These are phyloP conservation scores for Phytoseiulus persimilis DNA, from an alignment of 2,888 invertebrate genomes.

Conservation along the genomic window DNA sequence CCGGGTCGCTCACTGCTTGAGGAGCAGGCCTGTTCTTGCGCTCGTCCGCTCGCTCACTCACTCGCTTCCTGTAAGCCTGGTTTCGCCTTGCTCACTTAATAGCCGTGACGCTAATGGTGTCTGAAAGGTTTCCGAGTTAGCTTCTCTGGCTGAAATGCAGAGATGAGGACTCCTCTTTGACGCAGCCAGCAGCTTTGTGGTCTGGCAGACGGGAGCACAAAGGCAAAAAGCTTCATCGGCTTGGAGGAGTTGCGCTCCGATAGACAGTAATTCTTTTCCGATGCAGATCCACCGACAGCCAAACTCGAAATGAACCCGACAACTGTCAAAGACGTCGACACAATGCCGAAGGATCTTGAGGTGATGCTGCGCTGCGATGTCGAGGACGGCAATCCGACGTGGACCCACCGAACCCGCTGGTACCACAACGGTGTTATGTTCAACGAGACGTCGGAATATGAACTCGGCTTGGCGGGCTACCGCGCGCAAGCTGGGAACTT, in stretches of 20 bases:
- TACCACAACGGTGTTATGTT: slow-evolving; percentile 44
- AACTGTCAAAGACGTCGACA: slow-evolving; percentile 45
- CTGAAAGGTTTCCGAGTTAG: background rate
- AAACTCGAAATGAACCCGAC: slow-evolving; percentile 43
- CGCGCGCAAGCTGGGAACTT: slow-evolving; percentile 45
- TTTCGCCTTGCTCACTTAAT: background rate
- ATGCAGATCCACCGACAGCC: slow-evolving; percentile 44
- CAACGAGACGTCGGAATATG: slow-evolving; percentile 44
- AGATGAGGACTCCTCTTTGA: background rate
- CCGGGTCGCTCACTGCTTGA: background rate
- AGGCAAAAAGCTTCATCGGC: background rate
- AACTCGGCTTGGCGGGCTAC: slow-evolving; percentile 44
- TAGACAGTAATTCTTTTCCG: background rate
- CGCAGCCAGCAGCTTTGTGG: background rate
- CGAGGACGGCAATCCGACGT: slow-evolving; percentile 45
- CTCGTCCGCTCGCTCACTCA: background rate
- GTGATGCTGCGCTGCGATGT: slow-evolving; percentile 45
- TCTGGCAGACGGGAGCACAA: background rate
- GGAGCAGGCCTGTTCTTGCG: background rate
- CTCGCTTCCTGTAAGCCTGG: background rate
- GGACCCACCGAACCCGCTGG: slow-evolving; percentile 45
- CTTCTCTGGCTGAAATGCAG: background rate
- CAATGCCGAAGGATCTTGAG: slow-evolving; percentile 39
- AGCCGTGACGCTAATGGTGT: background rate
- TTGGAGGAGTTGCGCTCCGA: background rate